These are phyloP conservation scores for Craniophora ligustri DNA, from an alignment of 2,888 invertebrate species.

Conservation along the genomic window DNA sequence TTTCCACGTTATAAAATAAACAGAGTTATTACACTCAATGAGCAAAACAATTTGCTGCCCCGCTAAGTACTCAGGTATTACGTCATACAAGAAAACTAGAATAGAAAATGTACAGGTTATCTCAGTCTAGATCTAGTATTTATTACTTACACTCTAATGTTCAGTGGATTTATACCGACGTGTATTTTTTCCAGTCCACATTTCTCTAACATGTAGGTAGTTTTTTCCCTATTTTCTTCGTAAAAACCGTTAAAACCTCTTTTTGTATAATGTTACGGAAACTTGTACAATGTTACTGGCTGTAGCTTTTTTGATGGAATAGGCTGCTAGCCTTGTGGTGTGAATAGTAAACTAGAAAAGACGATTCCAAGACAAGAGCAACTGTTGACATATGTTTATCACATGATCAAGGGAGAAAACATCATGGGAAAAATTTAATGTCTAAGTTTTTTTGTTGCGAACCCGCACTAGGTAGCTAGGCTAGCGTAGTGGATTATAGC, in stretches of 20 bases:
- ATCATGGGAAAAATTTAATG: no score
- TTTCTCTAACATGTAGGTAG: conserved; percentile 41
- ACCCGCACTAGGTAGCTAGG: no score
- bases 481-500: no score
- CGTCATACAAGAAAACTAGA: conserved; percentile 12
- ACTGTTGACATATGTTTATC: no score
- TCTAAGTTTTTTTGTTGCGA: no score
- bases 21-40: neutral
- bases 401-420: no score
- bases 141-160: conserved; percentile 39
- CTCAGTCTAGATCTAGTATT: conserved; percentile 31
- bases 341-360: no score
- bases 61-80: neutral
- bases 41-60: conserved; percentile 11
- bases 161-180: conserved; percentile 31
- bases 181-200: conserved; percentile 30
- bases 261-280: conserved; percentile 30
- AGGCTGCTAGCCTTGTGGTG: no score
- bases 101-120: conserved; percentile 27
- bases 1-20: neutral
- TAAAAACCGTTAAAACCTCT: conserved; percentile 44
- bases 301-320: neutral
- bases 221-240: conserved; percentile 34
- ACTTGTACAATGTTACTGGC: conserved; percentile 2
- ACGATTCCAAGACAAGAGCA: no score